Base-by-base conservation (phyloP, 2,888 invertebrate genomes). In the Allygus modestus region DNA sequence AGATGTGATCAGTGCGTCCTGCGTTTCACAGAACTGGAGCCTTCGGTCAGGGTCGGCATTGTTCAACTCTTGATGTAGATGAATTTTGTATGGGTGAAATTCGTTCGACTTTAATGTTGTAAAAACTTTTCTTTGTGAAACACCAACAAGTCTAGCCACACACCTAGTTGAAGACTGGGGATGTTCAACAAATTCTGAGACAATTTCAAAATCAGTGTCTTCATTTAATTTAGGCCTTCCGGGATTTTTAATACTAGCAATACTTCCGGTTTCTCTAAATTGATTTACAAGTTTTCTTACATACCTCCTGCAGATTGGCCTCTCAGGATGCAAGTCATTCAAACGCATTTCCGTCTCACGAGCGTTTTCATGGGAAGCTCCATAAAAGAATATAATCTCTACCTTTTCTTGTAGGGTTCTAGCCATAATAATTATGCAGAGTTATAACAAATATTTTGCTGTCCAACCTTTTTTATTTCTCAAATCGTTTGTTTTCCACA, bases 1-100 rank as follows among this genome's bases (percentile, higher is more conserved):
- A 2, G 69, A 2, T 23, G 69, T 69, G 2, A 69, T 69, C 15
- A 69, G 17, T n/a, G 69, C 33, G n/a, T 69, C 69, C 31, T 31
- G 28, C 9, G 69, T 23, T 31, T 69, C 28, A n/a, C 69, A 69
- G 15, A 31, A 69, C 69, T 69, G 69, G 33, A 69, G 69, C 23
- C 69, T n/a, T 69, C 33, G 1, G 31, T 69, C 69, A 1, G 33
- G 69, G 33, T 69, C 69, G 33, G 28, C 37, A 1, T 69, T 31
- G 15, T 69, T 69, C 9, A 69, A n/a, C 26, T 69, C 69, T 15
- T 37, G 69, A 37, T 69, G 69, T 9, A 69, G 33, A 37, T 69
- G 31, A 7, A 69, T 69, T 33, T 69, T 28, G 69, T 69, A 69
- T 5, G 69, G 69, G 23, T 69, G 69, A 69, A 69, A 69, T 17